Conservation (phyloP, 2,113 vertebrate genomes). For the Bubo bubo region DNA sequence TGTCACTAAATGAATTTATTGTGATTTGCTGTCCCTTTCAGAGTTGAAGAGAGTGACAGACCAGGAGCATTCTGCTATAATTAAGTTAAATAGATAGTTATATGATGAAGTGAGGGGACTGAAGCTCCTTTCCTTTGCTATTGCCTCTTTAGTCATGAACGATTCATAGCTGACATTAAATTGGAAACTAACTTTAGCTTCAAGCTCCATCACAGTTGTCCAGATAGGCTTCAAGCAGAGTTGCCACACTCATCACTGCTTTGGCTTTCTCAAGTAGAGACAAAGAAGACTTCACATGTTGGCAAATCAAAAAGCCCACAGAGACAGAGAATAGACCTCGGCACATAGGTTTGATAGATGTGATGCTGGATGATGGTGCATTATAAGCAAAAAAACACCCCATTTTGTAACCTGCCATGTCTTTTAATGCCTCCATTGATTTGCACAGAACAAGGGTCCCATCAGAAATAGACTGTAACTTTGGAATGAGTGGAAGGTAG, state of each 20-base stretch:
- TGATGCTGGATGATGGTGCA: neutral
- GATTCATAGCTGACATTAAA: neutral
- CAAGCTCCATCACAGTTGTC: neutral
- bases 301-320: neutral
- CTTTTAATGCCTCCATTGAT: neutral
- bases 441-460: neutral
- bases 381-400: rapidly evolving
- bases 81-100: neutral
- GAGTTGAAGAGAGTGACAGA: neutral
- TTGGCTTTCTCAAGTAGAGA: neutral
- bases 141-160: neutral
- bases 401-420: neutral
- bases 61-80: neutral
- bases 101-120: neutral
- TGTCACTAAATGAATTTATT: neutral
- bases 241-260: neutral
- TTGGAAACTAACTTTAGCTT: neutral
- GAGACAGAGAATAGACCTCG: neutral
- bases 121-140: neutral
- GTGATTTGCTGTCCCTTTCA: neutral
- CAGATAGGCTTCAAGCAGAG: neutral
- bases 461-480: neutral
- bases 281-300: neutral
- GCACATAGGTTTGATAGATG: neutral
- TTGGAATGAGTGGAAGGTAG: neutral